phyloP scores from a whole-genome alignment of 2,797 vertebrate genomes.

The Poliocrania exsul region DNA sequence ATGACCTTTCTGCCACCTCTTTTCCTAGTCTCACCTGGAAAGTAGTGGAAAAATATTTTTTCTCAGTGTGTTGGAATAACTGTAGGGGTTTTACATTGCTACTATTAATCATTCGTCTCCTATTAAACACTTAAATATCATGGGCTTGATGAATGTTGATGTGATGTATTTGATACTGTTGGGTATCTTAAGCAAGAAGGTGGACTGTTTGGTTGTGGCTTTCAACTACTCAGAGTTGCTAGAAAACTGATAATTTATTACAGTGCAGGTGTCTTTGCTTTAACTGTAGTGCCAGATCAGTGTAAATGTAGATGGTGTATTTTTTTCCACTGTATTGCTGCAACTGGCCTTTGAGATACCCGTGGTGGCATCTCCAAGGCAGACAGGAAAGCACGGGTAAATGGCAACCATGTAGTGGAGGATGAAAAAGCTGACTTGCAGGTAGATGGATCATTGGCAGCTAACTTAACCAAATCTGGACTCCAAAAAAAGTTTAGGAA shows the following conservation, averaged over 20 bases:
- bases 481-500: not conserved
- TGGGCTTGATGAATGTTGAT: not conserved
- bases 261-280: not conserved
- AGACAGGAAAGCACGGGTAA: not conserved
- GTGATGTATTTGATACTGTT: not conserved
- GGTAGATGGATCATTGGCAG: not conserved
- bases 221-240: not conserved
- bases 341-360: not conserved
- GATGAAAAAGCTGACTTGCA: not conserved
- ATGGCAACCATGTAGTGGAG: not conserved
- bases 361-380: not conserved
- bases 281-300: not conserved
- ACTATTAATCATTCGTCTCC: not conserved
- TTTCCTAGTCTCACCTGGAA: not conserved
- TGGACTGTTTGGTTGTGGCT: not conserved
- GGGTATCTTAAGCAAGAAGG: not conserved
- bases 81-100: not conserved
- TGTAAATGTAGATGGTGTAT: not conserved
- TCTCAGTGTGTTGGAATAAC: not conserved
- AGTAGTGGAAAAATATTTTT: not conserved
- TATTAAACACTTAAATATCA: not conserved
- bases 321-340: not conserved
- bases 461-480: not conserved
- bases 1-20: not conserved
- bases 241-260: not conserved